Evolutionary conservation across 35 echinoderm and acorn worm species (phyloP).

Genomic region (Chiridota heheva): DNA sequence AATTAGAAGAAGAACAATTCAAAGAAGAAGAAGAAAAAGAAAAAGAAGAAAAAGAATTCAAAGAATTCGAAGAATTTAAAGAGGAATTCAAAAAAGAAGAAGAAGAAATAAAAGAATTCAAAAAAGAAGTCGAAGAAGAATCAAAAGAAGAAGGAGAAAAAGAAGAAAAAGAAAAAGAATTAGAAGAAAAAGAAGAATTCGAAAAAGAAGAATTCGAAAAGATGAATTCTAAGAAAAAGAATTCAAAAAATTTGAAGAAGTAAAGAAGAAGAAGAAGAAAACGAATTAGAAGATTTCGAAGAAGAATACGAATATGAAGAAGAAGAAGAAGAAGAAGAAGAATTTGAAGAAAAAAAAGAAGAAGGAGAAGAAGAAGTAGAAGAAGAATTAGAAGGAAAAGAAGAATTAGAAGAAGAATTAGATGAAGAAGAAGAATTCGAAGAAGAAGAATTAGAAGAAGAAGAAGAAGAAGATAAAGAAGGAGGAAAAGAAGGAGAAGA

Average conservation of each 20-base stretch:
- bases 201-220: not conserved
- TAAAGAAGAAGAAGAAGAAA: too few species aligned
- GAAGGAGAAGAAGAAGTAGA: conserved; percentile 11
- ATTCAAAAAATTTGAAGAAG: too few species aligned
- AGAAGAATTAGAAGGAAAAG: too few species aligned
- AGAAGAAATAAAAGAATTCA: not conserved
- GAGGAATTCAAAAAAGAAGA: not conserved
- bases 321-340: conserved; percentile 3
- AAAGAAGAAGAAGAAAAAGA: not conserved
- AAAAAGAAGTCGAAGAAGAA: not conserved
- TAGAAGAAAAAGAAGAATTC: not conserved
- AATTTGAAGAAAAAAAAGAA: too few species aligned
- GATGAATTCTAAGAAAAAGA: not conserved
- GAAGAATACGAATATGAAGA: too few species aligned
- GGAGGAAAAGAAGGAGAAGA: too few species aligned
- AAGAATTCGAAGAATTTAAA: not conserved
- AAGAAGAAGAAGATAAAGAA: too few species aligned
- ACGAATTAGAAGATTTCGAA: not conserved
- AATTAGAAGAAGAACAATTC: not conserved
- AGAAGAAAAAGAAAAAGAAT: not conserved
- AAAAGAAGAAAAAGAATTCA: not conserved
- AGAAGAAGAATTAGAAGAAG: too few species aligned
- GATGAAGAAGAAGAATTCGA: too few species aligned
- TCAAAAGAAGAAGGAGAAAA: not conserved
- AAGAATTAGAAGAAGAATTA: too few species aligned